Evolutionary conservation across 2,113 vertebrate species (phyloP).

Genomic region (Rhineura floridana): DNA sequence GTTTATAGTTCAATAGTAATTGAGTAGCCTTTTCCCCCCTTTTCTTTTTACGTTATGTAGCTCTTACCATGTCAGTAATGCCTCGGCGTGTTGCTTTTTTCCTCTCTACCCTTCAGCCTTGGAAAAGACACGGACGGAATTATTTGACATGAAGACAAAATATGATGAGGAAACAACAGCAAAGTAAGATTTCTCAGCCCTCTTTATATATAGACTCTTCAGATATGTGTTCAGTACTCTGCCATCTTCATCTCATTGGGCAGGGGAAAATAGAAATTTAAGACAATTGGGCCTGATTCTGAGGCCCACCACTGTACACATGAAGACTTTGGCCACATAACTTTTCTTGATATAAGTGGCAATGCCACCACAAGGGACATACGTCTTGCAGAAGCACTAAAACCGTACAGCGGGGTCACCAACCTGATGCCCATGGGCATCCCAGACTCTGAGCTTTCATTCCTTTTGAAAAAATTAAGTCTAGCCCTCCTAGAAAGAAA

Average conservation of each 20-base stretch:
- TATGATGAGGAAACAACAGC: slow-evolving; percentile 98
- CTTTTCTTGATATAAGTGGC: neutral
- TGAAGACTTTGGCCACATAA: neutral
- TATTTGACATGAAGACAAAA: slow-evolving; percentile 99
- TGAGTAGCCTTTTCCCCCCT: slow-evolving; percentile 4
- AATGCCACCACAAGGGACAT: neutral
- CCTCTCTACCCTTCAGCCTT: slow-evolving; percentile 83
- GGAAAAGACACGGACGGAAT: slow-evolving; percentile 96
- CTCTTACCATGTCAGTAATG: slow-evolving; percentile 51
- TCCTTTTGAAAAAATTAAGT: no score
- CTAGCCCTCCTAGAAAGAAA: no score
- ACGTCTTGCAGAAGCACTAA: no score
- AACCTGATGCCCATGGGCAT: no score
- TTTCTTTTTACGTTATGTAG: slow-evolving; percentile 9
- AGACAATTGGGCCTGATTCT: neutral
- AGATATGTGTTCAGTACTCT: slow-evolving; percentile 3
- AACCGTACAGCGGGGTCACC: no score
- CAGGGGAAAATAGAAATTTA: neutral
- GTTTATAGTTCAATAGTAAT: slow-evolving; percentile 49
- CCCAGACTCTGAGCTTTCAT: no score
- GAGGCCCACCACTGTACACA: no score
- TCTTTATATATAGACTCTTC: no score
- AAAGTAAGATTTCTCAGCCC: slow-evolving; percentile 84
- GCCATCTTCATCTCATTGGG: neutral
- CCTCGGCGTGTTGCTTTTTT: slow-evolving; percentile 45